Percentiles rank a stretch among this genome's conserved stretches.
Conservation (phyloP, 2,113 vertebrate species). For the Ictalurus punctatus region DNA sequence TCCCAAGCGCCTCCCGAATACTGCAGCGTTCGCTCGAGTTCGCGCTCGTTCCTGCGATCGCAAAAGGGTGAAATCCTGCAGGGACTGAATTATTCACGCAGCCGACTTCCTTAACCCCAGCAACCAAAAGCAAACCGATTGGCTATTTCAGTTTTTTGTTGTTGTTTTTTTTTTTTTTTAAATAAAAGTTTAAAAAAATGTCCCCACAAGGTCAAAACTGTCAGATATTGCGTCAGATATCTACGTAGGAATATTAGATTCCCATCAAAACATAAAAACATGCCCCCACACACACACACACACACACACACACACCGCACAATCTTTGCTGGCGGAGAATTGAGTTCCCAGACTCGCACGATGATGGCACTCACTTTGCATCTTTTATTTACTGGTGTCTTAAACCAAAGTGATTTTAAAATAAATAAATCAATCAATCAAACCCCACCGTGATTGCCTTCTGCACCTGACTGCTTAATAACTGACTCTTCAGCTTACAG, state of each 20-base stretch:
- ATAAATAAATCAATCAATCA: no score
- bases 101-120: background rate
- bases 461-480: constrained; percentile 10
- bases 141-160: background rate
- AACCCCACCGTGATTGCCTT: constrained; percentile 36
- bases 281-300: background rate
- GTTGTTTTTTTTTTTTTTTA: background rate
- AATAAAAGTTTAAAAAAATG: background rate
- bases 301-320: background rate
- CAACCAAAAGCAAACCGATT: background rate
- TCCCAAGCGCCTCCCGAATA: no score
- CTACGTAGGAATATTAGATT: no score
- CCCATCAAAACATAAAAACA: background rate
- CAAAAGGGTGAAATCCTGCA: no score
- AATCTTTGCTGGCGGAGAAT: constrained; percentile 43
- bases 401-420: constrained; percentile 43
- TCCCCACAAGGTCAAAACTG: background rate
- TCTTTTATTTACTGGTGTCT: constrained; percentile 47
- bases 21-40: no score
- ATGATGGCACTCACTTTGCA: constrained; percentile 43
- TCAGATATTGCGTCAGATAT: background rate
- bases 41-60: no score
- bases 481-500: constrained; percentile 16
- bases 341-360: constrained; percentile 40
- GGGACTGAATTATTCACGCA: background rate